Conservation (phyloP, 2,797 vertebrate genomes). For the Tokudaia tokunoshimensis region DNA sequence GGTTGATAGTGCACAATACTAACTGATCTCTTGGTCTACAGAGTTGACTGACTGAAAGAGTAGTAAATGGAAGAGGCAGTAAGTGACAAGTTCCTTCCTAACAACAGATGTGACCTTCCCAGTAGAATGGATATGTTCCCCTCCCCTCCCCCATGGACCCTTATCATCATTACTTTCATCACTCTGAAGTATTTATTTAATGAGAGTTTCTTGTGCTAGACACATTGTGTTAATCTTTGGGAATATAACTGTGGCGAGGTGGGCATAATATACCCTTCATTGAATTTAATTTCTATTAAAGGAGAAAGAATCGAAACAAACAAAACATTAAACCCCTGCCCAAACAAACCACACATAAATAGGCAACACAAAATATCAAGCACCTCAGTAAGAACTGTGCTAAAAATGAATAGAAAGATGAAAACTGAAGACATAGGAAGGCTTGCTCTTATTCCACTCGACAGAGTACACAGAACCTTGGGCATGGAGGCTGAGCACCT, state of each 20-base stretch:
- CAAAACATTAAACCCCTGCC: not conserved
- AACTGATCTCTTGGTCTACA: not conserved
- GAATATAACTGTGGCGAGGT: not conserved
- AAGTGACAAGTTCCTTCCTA: not conserved
- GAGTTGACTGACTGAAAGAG: not conserved
- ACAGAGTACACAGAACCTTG: not conserved
- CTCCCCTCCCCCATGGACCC: not conserved
- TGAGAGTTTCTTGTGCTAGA: not conserved
- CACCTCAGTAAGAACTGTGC: not conserved
- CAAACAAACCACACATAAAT: not conserved
- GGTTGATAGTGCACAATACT: not conserved
- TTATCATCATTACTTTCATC: not conserved
- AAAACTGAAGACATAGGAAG: not conserved
- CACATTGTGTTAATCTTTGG: not conserved
- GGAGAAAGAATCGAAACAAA: not conserved
- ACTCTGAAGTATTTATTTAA: not conserved
- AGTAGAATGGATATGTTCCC: not conserved
- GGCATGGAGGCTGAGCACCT: not conserved
- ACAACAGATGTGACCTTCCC: not conserved
- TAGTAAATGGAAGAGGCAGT: not conserved
- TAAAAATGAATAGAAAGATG: not conserved
- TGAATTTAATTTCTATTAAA: not conserved
- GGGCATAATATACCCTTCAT: not conserved
- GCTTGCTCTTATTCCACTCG: not conserved
- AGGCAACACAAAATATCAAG: not conserved